Evolutionary conservation across 2,888 invertebrate genomes (phyloP), one percentile per base, ranked within the genome.

Genomic region (Apotomis capreana): DNA sequence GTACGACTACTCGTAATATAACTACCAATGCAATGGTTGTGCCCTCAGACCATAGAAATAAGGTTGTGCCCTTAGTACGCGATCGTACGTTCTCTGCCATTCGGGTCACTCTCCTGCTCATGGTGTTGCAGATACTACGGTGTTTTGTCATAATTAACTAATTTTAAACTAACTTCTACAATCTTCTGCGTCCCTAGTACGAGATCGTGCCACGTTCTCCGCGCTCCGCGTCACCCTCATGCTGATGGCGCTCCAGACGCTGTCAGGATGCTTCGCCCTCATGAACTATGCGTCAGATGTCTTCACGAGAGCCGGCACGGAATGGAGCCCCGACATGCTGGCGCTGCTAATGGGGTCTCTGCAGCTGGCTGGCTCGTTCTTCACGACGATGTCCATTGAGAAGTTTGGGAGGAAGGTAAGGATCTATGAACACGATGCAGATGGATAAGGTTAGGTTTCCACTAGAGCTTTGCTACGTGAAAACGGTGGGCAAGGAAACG

Each of bases 301-400:
- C 76, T 93, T 94, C 84, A 52, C 75, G 4, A 79, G 88, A 12
- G 86, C 94, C 75, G 94, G 94, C 86, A 91, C 92, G 77, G 84
- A 89, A 83, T 94, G 94, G 94, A 94, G 93, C 76, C 87, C 89
- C 37, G 86, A 90, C 81, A 83, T 82, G 5, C 77, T 89, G 46
- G 87, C 90, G 0, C 79, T 90, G 12, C 79, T 88, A 51, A 82
- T 90, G 65, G 90, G 88, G 0, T 83, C 87, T 0, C 69, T 89
- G 54, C 89, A 89, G 57, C 76, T 90, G 10, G 86, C 85, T 4
- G 90, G 90, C 0, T 87, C 89, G 0, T 86, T 87, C 79, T 87
- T 88, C 61, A 89, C 89, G 0, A 89, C 89, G 0, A 76, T 88
- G 59, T 86, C 84, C 0, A 87, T 90, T 76, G 90, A 90, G 76